A percentile compares a stretch with the other conserved stretches of the same genome.
Conservation (phyloP, 1,140 invertebrate genomes). For the Phenacoccus solenopsis region DNA sequence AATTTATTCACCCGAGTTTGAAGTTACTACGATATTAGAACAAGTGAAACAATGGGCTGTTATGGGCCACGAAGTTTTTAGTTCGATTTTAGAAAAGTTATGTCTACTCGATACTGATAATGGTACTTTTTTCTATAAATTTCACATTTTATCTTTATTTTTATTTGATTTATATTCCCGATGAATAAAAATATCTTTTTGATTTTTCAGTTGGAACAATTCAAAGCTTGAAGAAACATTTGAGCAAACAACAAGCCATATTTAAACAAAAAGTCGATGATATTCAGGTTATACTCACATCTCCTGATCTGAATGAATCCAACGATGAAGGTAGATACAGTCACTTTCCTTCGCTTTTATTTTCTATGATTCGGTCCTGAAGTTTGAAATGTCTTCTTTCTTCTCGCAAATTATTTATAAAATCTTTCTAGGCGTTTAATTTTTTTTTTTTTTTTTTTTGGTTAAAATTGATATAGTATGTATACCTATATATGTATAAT, state of each 20-base stretch:
- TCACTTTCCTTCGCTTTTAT: neutral
- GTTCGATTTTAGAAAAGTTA: constrained; percentile 36
- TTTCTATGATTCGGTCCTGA: neutral
- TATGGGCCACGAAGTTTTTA: constrained; percentile 58
- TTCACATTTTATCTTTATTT: neutral
- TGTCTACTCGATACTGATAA: constrained; percentile 23
- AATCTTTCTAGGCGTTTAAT: too few relatives aligned
- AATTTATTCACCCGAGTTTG: constrained; percentile 39
- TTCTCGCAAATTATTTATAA: neutral
- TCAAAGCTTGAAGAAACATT: constrained; percentile 37
- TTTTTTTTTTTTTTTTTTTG: neutral
- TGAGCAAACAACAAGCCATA: constrained; percentile 48
- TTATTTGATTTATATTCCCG: neutral
- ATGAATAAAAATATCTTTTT: neutral
- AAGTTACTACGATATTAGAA: constrained; percentile 40
- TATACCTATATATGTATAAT: too few relatives aligned
- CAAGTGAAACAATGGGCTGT: constrained; percentile 52
- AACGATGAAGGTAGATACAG: too few relatives aligned
- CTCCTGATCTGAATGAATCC: constrained; percentile 41
- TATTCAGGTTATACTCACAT: constrained; percentile 54
- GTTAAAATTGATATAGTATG: too few relatives aligned
- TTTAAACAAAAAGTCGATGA: constrained; percentile 63
- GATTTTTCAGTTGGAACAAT: neutral
- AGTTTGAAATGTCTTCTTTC: neutral
- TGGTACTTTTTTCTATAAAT: neutral